phyloP scores from a whole-genome alignment of 2,113 vertebrate genomes.

The Dasyurus viverrinus region DNA sequence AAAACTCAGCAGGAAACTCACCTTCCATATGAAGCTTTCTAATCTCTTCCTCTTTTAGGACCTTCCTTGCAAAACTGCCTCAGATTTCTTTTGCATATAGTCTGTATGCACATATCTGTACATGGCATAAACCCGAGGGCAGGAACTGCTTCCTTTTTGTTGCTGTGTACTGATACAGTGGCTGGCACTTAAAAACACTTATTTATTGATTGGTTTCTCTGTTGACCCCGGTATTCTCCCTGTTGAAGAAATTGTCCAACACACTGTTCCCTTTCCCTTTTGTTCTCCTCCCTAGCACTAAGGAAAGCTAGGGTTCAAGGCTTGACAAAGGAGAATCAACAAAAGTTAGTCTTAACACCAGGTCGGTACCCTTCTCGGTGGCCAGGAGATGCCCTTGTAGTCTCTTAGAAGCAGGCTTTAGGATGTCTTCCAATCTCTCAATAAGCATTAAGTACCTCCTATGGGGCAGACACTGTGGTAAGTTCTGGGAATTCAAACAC shows the following conservation, averaged over 20 bases:
- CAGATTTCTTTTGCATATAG: background rate
- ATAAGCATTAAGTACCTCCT: background rate
- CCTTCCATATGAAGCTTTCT: background rate
- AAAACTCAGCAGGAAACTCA: background rate
- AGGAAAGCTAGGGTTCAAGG: slow-evolving; percentile 29
- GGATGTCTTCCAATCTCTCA: background rate
- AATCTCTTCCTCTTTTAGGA: background rate
- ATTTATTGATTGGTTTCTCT: background rate
- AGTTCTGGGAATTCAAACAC: background rate
- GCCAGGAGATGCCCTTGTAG: background rate
- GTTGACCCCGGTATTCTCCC: slow-evolving; percentile 63
- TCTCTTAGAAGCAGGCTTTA: background rate
- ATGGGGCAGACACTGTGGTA: background rate
- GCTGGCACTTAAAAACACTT: background rate
- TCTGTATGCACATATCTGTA: background rate
- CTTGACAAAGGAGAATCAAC: slow-evolving; percentile 34
- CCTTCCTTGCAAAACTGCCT: background rate
- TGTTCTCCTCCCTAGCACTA: slow-evolving; percentile 71
- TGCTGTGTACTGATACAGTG: background rate
- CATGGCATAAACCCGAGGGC: background rate
- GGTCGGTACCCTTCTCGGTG: slow-evolving; percentile 17
- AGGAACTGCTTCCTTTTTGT: background rate
- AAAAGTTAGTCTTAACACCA: slow-evolving; percentile 42
- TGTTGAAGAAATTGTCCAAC: slow-evolving; percentile 72
- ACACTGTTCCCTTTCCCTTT: slow-evolving; percentile 70